phyloP scores from a whole-genome alignment of 1,140 invertebrate species.

The Hetaerina americana region DNA sequence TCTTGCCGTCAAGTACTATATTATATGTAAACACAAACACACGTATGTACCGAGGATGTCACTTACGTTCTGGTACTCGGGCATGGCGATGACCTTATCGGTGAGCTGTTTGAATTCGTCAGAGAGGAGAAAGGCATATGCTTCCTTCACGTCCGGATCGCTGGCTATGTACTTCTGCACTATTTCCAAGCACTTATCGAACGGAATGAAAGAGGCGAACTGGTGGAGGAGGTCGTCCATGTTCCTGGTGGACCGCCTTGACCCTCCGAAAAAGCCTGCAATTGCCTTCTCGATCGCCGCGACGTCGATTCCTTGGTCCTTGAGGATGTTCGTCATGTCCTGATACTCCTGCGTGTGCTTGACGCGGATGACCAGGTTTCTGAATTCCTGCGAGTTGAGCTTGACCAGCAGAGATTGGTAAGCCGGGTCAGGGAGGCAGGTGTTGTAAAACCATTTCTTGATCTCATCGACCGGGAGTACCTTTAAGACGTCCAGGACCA shows the following conservation, averaged over 20 bases:
- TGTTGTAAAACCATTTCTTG: neutral
- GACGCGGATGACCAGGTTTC: neutral
- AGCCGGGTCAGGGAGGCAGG: neutral
- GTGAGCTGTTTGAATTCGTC: neutral
- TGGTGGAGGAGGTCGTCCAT: neutral
- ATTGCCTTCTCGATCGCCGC: neutral
- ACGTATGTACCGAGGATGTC: constrained; percentile 1
- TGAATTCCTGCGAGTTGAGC: neutral
- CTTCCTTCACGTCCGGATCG: neutral
- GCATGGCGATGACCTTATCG: neutral
- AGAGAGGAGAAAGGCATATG: neutral
- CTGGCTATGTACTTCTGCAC: neutral
- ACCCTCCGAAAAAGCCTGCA: neutral
- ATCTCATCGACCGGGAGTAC: neutral
- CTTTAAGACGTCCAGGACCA: neutral
- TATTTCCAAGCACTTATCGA: neutral
- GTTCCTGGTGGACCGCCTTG: neutral
- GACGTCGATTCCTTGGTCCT: neutral
- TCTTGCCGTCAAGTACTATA: too few relatives aligned
- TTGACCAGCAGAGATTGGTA: neutral
- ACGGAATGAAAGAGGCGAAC: neutral
- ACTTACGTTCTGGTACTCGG: neutral
- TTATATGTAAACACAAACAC: too few relatives aligned
- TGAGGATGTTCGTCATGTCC: neutral
- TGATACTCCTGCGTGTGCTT: neutral